Base-by-base conservation (phyloP, 1,140 invertebrate species). In the Conus ventricosus region DNA sequence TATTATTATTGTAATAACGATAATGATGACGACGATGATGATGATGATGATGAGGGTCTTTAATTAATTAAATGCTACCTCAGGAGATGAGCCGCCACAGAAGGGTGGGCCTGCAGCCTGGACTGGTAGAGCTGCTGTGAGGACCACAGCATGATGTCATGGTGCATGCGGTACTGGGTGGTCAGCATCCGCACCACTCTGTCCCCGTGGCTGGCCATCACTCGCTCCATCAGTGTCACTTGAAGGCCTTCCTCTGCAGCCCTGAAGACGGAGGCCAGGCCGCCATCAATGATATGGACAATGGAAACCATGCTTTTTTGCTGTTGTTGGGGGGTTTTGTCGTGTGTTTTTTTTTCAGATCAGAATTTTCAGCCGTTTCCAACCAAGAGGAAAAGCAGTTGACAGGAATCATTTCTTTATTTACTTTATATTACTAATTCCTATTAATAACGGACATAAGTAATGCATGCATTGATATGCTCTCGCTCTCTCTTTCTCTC, bases 91-190 rank as follows among this genome's bases (percentile, higher is more conserved):
- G 93, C 89, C n/a, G 91, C 94, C 2, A 97, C 96, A 87, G 94
- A 95, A 23, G 90, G 80, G 92, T 96, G 94, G n/a, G 96, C 96
- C 1, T 91, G 87, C 7, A 96, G 93, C 90, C 95, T 94, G 7
- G 94, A 93, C 7, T 96, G 90, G 90, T 96, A 96, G 76, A 96
- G 91, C 57, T 94, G 90, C 7, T 95, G 88, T 7, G 96, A 96
- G 13, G 96, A 93, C 96, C 95, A 97, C 4, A 94, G 88, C 96
- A 97, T 97, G 85, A 97, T 97, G 88, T 94, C 89, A 81, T 95
- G 91, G 91, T 97, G 94, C 96, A 97, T 97, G 86, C 96, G 94
- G 92, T 96, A 97, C 93, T 97, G 96, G 57, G 94, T 95, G 0
- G 95, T 96, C 80, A 97, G 91, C 94, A 96, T 96, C 27, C 93